Conservation (phyloP, 2,888 invertebrate genomes). For the Torymus aiolomorphi region DNA sequence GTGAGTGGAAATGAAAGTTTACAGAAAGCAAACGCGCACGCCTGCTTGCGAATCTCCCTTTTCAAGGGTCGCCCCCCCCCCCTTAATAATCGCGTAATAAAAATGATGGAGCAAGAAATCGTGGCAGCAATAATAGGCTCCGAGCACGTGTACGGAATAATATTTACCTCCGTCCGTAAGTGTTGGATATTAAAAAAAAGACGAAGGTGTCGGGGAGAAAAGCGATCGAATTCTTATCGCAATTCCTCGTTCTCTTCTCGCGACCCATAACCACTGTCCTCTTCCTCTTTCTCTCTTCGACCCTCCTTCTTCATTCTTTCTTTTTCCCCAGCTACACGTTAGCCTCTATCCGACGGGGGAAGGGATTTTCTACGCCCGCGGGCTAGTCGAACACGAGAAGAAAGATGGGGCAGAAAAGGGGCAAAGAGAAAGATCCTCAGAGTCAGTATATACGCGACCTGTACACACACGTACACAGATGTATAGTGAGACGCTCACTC, state of each 20-base stretch:
- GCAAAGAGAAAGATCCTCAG: constrained; percentile 29
- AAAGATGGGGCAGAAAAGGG: not conserved
- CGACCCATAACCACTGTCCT: constrained; percentile 19
- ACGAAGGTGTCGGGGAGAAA: not conserved
- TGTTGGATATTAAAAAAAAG: constrained; percentile 46
- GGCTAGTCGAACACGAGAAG: not conserved
- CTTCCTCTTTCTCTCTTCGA: not conserved
- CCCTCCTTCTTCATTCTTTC: not conserved
- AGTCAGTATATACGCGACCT: constrained; percentile 14
- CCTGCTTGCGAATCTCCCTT: constrained; percentile 11
- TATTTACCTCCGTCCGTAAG: constrained; percentile 27
- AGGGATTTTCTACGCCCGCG: not conserved
- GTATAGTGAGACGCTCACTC: not conserved
- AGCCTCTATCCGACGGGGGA: constrained; percentile 20
- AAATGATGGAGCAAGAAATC: constrained; percentile 53
- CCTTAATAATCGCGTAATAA: constrained; percentile 52
- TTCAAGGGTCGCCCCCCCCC: not conserved
- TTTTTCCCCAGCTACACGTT: constrained; percentile 1
- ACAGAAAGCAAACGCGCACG: constrained; percentile 5
- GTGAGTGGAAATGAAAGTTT: constrained; percentile 35
- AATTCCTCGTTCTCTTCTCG: constrained; percentile 15
- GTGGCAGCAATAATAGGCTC: constrained; percentile 42
- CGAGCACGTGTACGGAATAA: constrained; percentile 52
- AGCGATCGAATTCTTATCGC: constrained; percentile 38
- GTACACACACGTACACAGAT: not conserved